Percentiles rank a stretch among this genome's conserved stretches.
Evolutionary conservation across 2,888 invertebrate genomes (phyloP).

Genomic region (Melieria omissa): DNA sequence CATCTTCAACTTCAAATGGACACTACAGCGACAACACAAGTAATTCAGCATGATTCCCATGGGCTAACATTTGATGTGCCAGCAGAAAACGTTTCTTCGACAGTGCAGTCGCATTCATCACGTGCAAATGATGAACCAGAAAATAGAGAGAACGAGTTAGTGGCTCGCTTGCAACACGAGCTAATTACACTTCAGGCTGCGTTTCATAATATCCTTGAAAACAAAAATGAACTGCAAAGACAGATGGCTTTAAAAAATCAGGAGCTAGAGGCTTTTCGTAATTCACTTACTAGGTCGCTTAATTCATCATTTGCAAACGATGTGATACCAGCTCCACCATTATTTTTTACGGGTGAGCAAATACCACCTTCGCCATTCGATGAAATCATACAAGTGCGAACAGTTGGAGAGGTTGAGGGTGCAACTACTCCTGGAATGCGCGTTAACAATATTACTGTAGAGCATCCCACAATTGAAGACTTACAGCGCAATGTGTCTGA

Average conservation of each 20-base stretch:
- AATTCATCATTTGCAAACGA: conserved; percentile 34
- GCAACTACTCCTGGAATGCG: neutral
- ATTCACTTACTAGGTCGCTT: conserved; percentile 32
- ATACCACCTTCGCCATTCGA: conserved; percentile 59
- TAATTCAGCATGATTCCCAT: conserved; percentile 39
- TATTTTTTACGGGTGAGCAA: conserved; percentile 58
- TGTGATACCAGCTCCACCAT: conserved; percentile 54
- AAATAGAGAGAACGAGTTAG: conserved; percentile 37
- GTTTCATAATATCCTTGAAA: conserved; percentile 41
- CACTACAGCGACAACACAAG: conserved; percentile 37
- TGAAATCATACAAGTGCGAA: conserved; percentile 57
- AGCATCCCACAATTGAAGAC: conserved; percentile 66
- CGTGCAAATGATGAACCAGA: conserved; percentile 40
- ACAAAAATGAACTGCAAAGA: conserved; percentile 48
- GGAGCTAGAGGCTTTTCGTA: conserved; percentile 48
- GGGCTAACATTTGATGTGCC: conserved; percentile 41
- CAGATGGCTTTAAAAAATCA: conserved; percentile 46
- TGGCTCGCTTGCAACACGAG: conserved; percentile 45
- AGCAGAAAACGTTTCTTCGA: conserved; percentile 31
- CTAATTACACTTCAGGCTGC: conserved; percentile 39
- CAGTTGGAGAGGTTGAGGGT: conserved; percentile 30
- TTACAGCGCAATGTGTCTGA: conserved; percentile 64
- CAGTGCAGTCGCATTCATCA: conserved; percentile 29
- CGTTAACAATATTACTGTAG: conserved; percentile 30
- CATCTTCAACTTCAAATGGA: conserved; percentile 62